Percentiles rank a stretch among this genome's conserved stretches.
Evolutionary conservation across 2,797 vertebrate species (phyloP).

Genomic region (Mergus octosetaceus): DNA sequence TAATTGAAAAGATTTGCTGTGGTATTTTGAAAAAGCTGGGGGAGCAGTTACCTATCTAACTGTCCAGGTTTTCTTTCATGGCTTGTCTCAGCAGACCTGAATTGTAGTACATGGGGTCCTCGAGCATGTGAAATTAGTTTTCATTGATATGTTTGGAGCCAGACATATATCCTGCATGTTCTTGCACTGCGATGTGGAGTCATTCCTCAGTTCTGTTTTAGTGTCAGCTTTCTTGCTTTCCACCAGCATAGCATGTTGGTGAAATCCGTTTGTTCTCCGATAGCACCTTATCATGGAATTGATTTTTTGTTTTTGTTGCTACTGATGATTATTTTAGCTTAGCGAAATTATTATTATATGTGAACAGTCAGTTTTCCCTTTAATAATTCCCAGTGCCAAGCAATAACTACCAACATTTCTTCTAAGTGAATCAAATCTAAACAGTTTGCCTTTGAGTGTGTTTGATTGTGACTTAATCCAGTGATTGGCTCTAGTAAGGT

Average conservation of each 20-base stretch:
- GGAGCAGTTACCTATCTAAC: neutral
- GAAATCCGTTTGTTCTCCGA: neutral
- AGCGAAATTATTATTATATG: neutral
- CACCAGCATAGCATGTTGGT: neutral
- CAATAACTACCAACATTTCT: neutral
- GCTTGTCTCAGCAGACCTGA: neutral
- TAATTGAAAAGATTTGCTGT: neutral
- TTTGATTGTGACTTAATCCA: neutral
- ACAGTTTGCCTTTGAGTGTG: neutral
- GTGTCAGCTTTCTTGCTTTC: neutral
- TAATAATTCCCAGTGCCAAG: neutral
- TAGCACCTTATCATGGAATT: neutral
- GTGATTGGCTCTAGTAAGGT: neutral
- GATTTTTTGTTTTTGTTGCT: neutral
- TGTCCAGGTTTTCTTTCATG: neutral
- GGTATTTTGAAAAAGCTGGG: neutral
- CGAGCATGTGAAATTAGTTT: neutral
- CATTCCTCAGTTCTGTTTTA: neutral
- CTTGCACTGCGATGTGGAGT: neutral
- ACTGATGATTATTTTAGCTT: neutral
- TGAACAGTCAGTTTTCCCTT: neutral
- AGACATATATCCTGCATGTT: rapidly evolving
- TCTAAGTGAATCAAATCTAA: neutral
- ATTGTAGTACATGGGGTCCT: neutral
- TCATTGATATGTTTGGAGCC: neutral